These are phyloP conservation scores for Poeciliopsis paucimaculata DNA, from an alignment of 2,797 vertebrate genomes.

Conservation along the genomic window DNA sequence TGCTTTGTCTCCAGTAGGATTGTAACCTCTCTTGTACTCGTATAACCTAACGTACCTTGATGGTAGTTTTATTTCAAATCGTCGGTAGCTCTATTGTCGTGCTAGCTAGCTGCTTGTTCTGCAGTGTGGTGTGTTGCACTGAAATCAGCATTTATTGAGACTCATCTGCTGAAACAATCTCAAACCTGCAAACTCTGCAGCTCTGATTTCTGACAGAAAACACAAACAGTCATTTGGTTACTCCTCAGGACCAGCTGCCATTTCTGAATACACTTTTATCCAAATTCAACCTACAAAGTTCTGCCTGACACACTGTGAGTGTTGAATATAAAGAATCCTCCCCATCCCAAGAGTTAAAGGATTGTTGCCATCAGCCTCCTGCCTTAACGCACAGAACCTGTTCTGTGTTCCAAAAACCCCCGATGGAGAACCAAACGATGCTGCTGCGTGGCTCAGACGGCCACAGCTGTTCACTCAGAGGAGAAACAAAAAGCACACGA, in stretches of 20 bases:
- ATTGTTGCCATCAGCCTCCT: conserved; percentile 72
- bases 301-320: conserved; percentile 72
- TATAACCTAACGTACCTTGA: conserved; percentile 69
- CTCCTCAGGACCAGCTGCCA: conserved; percentile 68
- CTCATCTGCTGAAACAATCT: conserved; percentile 1
- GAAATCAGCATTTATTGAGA: conserved; percentile 53
- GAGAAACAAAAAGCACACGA: conserved; percentile 59
- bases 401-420: conserved; percentile 37
- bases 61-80: conserved; percentile 71
- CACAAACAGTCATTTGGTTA: conserved; percentile 30
- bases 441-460: conserved; percentile 42
- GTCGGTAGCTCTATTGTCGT: conserved; percentile 69
- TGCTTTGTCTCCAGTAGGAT: conserved; percentile 64
- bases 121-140: conserved; percentile 71
- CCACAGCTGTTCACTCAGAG: conserved; percentile 59
- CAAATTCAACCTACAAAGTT: conserved; percentile 42
- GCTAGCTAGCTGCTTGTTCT: conserved; percentile 75
- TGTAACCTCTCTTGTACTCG: conserved; percentile 62
- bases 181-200: conserved; percentile 25
- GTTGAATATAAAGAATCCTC: conserved; percentile 38
- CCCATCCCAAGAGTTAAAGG: conserved; percentile 51
- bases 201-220: conserved; percentile 7
- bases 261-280: conserved; percentile 46
- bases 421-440: conserved; percentile 61
- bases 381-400: conserved; percentile 71